These are phyloP conservation scores for Amyelois transitella DNA, from an alignment of 1,140 invertebrate species.

Conservation along the genomic window DNA sequence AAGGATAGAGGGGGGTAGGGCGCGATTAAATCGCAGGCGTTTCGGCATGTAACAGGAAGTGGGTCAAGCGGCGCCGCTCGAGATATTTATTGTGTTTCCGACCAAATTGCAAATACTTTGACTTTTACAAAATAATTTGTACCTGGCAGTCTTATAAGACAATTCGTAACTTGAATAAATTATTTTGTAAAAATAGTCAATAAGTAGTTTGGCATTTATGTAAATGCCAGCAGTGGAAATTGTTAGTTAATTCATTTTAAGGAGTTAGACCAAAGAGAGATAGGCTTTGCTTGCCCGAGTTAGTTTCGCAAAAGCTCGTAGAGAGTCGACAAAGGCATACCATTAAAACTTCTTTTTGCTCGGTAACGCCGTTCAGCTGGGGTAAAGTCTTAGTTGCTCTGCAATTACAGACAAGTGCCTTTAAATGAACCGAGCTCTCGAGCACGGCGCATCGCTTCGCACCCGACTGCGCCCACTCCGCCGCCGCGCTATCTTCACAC, in stretches of 20 bases:
- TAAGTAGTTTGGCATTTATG: no score
- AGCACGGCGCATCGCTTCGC: slow-evolving; percentile 69
- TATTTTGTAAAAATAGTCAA: no score
- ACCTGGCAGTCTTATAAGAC: no score
- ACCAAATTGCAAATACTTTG: slow-evolving; percentile 53
- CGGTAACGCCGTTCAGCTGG: slow-evolving; percentile 47
- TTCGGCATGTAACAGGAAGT: slow-evolving; percentile 71
- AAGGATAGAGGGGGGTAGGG: slow-evolving; percentile 53
- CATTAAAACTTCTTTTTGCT: slow-evolving; percentile 70
- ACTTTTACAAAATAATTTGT: slow-evolving; percentile 13
- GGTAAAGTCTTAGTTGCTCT: slow-evolving; percentile 65
- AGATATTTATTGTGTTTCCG: slow-evolving; percentile 69
- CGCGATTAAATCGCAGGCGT: slow-evolving; percentile 69
- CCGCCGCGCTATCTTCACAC: slow-evolving; percentile 43
- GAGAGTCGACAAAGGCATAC: slow-evolving; percentile 49
- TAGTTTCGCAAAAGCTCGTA: slow-evolving; percentile 28
- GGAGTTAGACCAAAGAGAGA: background rate
- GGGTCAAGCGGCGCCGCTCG: slow-evolving; percentile 64
- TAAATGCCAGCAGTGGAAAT: background rate
- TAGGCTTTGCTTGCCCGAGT: slow-evolving; percentile 6
- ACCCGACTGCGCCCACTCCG: slow-evolving; percentile 54
- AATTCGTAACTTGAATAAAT: no score
- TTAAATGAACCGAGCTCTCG: slow-evolving; percentile 71
- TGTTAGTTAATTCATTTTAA: background rate
- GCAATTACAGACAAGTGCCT: slow-evolving; percentile 72